These are phyloP conservation scores for Pangasianodon hypophthalmus DNA, from an alignment of 2,113 vertebrate genomes.

Conservation along the genomic window DNA sequence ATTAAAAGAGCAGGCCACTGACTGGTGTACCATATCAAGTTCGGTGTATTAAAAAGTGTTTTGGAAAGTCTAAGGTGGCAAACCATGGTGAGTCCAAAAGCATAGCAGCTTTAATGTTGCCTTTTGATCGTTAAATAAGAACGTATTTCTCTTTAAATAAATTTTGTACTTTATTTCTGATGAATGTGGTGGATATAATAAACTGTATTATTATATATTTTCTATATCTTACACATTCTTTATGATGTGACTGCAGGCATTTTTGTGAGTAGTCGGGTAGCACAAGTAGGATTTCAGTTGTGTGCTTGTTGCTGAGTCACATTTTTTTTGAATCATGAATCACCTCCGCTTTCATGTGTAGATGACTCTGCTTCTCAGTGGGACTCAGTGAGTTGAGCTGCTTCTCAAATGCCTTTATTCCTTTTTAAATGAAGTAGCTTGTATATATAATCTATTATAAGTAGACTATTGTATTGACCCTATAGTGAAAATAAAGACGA, in stretches of 20 bases:
- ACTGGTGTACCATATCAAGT: too few relatives aligned
- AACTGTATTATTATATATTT: neutral
- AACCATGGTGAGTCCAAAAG: neutral
- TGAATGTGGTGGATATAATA: neutral
- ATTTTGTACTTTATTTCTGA: neutral
- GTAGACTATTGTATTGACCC: neutral
- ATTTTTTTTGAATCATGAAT: constrained; percentile 1
- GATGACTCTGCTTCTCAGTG: neutral
- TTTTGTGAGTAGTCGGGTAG: neutral
- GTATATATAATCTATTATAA: neutral
- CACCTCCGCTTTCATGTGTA: neutral
- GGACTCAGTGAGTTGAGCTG: neutral
- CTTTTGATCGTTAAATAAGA: neutral
- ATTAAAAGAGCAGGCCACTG: neutral
- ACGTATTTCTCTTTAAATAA: neutral
- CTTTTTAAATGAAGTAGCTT: neutral
- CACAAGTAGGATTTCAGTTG: neutral
- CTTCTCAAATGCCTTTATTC: neutral
- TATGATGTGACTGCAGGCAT: neutral
- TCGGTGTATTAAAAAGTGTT: neutral
- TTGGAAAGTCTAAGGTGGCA: neutral
- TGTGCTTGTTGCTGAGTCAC: constrained; percentile 7
- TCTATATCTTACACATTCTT: neutral
- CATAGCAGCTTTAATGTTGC: neutral
- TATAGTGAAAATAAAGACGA: neutral